Evolutionary conservation across 2,888 invertebrate genomes (phyloP), one percentile per base, ranked within the genome.

Genomic region (Nasonia oneida): DNA sequence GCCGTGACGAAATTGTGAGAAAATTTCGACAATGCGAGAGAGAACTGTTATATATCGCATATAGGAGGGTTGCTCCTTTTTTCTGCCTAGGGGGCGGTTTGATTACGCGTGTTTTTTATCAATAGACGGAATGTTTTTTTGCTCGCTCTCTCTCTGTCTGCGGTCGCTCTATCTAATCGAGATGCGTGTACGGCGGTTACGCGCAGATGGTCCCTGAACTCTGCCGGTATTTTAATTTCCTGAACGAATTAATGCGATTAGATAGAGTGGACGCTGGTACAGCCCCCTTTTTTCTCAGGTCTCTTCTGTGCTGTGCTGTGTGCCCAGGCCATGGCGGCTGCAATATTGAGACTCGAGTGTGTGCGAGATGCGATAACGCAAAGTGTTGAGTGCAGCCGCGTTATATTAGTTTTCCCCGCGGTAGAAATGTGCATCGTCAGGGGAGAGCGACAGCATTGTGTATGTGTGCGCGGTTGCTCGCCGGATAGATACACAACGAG

Each of bases 181-280:
- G 18, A 2, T 18, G 47, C n/a, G 42, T 29, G 29, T 23, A 33
- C 29, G 18, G 74, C 70, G 57, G 70, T 75, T 84, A 42, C 80
- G 12, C 47, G 12, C 47, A 71, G 57, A 81, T 76, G 82, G 37
- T 57, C 47, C 23, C 37, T 42, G 5, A 53, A 23, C 67, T 39
- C 23, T 37, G 71, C 77, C 64, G 76, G 71, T 82, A 73, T 77
- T 82, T 85, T 85, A 82, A 85, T 85, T 85, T 85, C 78, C 75
- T 42, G 47, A 86, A 83, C 75, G 82, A 86, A 86, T 86, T 78
- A 74, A 86, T 70, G 70, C 75, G 82, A 86, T 86, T 86, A 79
- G 82, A 75, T 86, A 75, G 77, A 85, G 81, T 76, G 67, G 29
- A 14, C 37, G 37, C 15, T 29, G 1, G 76, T 29, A 6, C 71